These are phyloP conservation scores for Anarsia innoxiella DNA, from an alignment of 2,888 invertebrate genomes.

Conservation along the genomic window DNA sequence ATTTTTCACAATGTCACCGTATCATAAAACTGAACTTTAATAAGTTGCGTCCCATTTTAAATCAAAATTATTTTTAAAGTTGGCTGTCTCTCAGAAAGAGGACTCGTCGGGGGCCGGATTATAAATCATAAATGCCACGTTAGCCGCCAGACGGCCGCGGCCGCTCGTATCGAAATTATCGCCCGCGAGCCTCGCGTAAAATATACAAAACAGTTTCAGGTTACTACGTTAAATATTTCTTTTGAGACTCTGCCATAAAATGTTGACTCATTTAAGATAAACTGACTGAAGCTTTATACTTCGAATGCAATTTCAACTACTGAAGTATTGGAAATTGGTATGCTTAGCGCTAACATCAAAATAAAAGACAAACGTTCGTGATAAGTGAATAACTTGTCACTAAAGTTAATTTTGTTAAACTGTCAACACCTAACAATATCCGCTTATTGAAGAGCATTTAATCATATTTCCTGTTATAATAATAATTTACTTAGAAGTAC, in stretches of 20 bases:
- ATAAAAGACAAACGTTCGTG: too few relatives aligned
- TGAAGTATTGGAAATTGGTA: too few relatives aligned
- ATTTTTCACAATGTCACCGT: constrained; percentile 37
- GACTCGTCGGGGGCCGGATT: constrained; percentile 63
- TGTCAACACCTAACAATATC: too few relatives aligned
- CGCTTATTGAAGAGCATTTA: too few relatives aligned
- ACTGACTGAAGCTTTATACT: too few relatives aligned
- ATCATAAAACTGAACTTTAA: constrained; percentile 54
- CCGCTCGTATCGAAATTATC: constrained; percentile 66
- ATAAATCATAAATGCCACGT: constrained; percentile 72
- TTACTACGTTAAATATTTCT: constrained; percentile 63
- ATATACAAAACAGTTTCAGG: constrained; percentile 67
- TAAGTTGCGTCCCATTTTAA: constrained; percentile 68
- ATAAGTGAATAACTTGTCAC: too few relatives aligned
- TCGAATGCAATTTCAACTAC: too few relatives aligned
- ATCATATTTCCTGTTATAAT: too few relatives aligned
- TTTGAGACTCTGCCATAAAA: constrained; percentile 48
- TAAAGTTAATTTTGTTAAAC: too few relatives aligned
- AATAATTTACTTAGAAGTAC: too few relatives aligned
- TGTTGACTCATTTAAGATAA: constrained; percentile 53
- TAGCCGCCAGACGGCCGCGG: constrained; percentile 43
- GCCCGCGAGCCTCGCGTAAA: constrained; percentile 54
- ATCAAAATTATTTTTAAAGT: constrained; percentile 60
- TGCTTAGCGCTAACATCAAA: too few relatives aligned
- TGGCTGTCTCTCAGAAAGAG: constrained; percentile 58